A percentile compares a stretch with the other conserved stretches of the same genome.
phyloP scores from a whole-genome alignment of 30 jellyfish, hydroid and myxozoan genomes.

The Rhopilema esculentum region DNA sequence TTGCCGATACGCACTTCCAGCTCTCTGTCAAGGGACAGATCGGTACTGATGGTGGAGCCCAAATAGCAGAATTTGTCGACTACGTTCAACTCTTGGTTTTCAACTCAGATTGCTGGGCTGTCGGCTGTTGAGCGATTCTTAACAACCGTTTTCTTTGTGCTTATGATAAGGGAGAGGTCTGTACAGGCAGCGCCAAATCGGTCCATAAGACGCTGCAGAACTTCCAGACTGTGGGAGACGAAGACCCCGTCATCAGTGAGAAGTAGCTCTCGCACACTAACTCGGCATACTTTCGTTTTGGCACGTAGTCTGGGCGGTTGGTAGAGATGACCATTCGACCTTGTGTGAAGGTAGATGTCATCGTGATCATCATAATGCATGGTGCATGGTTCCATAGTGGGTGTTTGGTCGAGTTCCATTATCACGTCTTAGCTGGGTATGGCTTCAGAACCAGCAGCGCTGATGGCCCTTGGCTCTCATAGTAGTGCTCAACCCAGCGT shows the following conservation, averaged over 20 bases:
- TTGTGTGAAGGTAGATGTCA: conserved; percentile 15
- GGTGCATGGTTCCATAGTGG: too few species aligned
- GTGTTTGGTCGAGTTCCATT: too few species aligned
- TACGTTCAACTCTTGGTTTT: not conserved
- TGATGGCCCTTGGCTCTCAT: too few species aligned
- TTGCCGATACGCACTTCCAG: not conserved
- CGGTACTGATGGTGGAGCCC: conserved; percentile 8
- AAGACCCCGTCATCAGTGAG: conserved; percentile 46
- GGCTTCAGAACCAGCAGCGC: too few species aligned
- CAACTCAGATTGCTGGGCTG: not conserved
- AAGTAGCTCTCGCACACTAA: not conserved
- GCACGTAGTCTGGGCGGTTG: conserved; percentile 23
- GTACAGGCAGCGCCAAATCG: not conserved
- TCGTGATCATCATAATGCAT: too few species aligned
- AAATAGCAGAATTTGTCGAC: conserved; percentile 9
- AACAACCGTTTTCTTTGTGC: conserved; percentile 25
- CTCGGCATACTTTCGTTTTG: not conserved
- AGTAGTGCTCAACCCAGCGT: too few species aligned
- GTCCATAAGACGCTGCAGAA: too few species aligned
- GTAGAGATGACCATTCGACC: conserved; percentile 48
- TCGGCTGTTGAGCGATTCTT: not conserved
- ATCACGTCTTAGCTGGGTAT: too few species aligned
- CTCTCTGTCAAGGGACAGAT: conserved; percentile 2
- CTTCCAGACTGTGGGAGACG: conserved; percentile 17
- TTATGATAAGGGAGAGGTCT: not conserved